Evolutionary conservation across 2,797 vertebrate species (phyloP), one percentile per base, ranked within the genome.

Genomic region (Alexandromys oeconomus): DNA sequence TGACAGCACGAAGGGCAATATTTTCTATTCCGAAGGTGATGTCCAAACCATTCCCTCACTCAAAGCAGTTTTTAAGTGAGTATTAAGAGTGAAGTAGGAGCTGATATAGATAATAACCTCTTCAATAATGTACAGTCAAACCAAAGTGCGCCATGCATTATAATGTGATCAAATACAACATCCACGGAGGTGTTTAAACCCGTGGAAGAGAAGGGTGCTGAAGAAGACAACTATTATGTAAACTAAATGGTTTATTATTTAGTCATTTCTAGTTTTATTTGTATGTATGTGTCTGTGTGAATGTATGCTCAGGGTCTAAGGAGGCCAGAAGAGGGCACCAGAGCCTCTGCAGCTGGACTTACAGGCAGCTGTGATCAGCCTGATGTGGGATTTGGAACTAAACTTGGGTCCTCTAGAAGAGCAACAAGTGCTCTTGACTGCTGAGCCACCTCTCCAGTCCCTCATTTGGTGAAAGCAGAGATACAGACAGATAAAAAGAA

Each of bases 51-150:
- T 27, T 76, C 31, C 74, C 15, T 77, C 34, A 43, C 21, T 71
- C 69, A 78, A 48, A 65, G 46, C 46, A 95, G 46, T 4, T 94
- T 69, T 89, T 48, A 85, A 92, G n/a, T 89, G 94, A 82, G 71
- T 23, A 74, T 43, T 74, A 61, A 88, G 27, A 65, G 5, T 54
- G 79, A 87, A 61, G 23, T 86, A 43, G 77, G 21, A 93, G n/a
- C n/a, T 37, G n/a, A 8, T 5, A 6, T 12, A 89, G 88, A 88
- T 63, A 84, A 51, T 5, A 74, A 9, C 40, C 31, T 27, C 54
- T 54, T 87, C n/a, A 27, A 54, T 54, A 84, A 95, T 84, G 12
- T 46, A 57, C 4, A 12, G 25, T 88, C 43, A 80, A 93, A 86
- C 5, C 59, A 46, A 92, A 82, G 27, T 29, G 7, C 5, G 17